Evolutionary conservation across 2,797 vertebrate species (phyloP).

Genomic region (Uromys caudimaculatus): DNA sequence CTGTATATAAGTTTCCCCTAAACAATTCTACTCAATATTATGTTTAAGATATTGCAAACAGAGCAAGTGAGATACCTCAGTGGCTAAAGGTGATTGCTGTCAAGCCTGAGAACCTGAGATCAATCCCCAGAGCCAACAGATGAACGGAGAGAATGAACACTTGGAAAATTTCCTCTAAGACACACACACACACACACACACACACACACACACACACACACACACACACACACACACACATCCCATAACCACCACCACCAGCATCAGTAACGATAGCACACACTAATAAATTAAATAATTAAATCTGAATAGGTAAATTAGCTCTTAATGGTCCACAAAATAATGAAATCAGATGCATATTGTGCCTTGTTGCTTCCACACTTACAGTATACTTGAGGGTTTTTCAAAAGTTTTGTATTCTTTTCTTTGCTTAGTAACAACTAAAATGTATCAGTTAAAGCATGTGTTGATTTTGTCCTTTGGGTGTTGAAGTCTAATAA

Average conservation of each 20-base stretch:
- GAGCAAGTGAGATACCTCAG: background rate
- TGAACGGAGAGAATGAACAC: background rate
- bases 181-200: background rate
- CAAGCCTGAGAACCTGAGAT: background rate
- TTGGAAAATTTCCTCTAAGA: background rate
- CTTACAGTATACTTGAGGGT: background rate
- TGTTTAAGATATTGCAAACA: background rate
- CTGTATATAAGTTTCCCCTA: background rate
- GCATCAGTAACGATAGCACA: background rate
- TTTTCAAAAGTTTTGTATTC: background rate
- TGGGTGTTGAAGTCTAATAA: conserved; percentile 28
- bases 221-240: background rate
- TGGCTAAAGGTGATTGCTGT: no score
- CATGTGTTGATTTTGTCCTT: background rate
- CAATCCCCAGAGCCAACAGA: background rate
- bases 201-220: background rate
- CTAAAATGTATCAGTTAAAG: background rate
- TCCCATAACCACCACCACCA: background rate
- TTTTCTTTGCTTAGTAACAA: conserved; percentile 34
- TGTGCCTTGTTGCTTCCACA: background rate
- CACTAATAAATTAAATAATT: background rate
- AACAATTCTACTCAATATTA: background rate
- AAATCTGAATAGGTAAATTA: background rate
- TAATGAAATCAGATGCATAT: background rate
- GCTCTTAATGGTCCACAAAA: background rate